phyloP scores from a whole-genome alignment of 1,140 invertebrate species.

The Pseudachorutes palmiensis region DNA sequence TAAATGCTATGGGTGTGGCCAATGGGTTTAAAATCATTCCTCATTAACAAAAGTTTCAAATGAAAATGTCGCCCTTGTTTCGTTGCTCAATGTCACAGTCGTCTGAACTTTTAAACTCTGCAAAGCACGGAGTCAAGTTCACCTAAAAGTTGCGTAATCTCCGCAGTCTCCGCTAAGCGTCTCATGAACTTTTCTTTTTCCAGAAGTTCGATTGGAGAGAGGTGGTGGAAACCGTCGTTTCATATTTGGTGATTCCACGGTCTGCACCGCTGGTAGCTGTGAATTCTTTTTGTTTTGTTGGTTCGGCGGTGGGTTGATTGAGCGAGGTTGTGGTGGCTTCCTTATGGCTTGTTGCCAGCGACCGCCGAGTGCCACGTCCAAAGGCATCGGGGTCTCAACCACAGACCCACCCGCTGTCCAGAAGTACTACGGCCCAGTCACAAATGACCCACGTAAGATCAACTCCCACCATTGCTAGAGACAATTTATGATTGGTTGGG shows the following conservation, averaged over 20 bases:
- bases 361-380: conserved; percentile 57
- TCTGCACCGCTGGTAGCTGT: conserved; percentile 64
- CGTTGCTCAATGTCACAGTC: too few relatives aligned
- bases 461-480: too few relatives aligned
- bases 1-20: too few relatives aligned
- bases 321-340: conserved; percentile 70
- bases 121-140: too few relatives aligned
- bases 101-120: too few relatives aligned
- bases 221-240: conserved; percentile 17
- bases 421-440: conserved; percentile 51
- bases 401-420: conserved; percentile 37
- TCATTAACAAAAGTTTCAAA: too few relatives aligned
- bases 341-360: conserved; percentile 80
- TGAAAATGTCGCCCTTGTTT: too few relatives aligned
- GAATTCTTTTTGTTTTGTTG: conserved; percentile 77
- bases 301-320: conserved; percentile 77
- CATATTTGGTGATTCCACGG: conserved; percentile 45
- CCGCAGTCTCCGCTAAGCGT: neutral
- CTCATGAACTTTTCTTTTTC: conserved; percentile 12
- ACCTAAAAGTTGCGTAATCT: too few relatives aligned
- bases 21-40: too few relatives aligned
- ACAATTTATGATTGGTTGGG: conserved; percentile 6
- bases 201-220: conserved; percentile 8
- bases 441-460: conserved; percentile 46
- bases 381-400: conserved; percentile 43